Conservation (phyloP, 2,888 invertebrate species). For the Andrena bicolor region DNA sequence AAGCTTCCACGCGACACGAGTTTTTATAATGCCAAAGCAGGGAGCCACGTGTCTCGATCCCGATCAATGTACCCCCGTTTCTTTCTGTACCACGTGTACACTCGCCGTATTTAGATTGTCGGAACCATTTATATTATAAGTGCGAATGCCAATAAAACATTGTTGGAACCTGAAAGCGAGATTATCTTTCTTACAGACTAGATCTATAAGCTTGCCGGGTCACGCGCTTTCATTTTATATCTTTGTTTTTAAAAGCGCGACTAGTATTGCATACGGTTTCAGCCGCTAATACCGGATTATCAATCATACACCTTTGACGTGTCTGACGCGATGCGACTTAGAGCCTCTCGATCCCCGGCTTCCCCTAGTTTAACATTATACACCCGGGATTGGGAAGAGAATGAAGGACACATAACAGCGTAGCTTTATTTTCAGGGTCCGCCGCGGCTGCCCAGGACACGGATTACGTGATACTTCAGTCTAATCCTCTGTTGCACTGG, state of each 20-base stretch:
- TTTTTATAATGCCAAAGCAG: conserved; percentile 53
- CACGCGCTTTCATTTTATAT: conserved; percentile 47
- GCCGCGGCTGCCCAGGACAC: conserved; percentile 84
- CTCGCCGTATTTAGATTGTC: conserved; percentile 54
- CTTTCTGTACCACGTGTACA: conserved; percentile 61
- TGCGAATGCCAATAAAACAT: conserved; percentile 80
- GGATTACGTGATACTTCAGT: conserved; percentile 86
- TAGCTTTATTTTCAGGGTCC: conserved; percentile 66
- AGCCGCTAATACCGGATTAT: not conserved
- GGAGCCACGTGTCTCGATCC: conserved; percentile 55
- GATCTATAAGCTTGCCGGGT: conserved; percentile 47
- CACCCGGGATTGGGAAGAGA: not conserved
- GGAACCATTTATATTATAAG: conserved; percentile 70
- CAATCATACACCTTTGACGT: no score
- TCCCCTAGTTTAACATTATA: not conserved
- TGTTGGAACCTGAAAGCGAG: conserved; percentile 71
- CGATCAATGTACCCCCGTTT: conserved; percentile 46
- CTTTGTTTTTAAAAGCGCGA: conserved; percentile 16
- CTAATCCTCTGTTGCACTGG: conserved; percentile 86
- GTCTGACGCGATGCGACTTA: not conserved
- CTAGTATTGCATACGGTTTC: not conserved
- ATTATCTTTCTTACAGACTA: conserved; percentile 65
- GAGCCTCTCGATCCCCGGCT: not conserved
- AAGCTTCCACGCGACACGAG: conserved; percentile 41
- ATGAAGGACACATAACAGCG: conserved; percentile 23